These are phyloP conservation scores for Leucoptera coffeella DNA, from an alignment of 2,888 invertebrate genomes.

Conservation along the genomic window DNA sequence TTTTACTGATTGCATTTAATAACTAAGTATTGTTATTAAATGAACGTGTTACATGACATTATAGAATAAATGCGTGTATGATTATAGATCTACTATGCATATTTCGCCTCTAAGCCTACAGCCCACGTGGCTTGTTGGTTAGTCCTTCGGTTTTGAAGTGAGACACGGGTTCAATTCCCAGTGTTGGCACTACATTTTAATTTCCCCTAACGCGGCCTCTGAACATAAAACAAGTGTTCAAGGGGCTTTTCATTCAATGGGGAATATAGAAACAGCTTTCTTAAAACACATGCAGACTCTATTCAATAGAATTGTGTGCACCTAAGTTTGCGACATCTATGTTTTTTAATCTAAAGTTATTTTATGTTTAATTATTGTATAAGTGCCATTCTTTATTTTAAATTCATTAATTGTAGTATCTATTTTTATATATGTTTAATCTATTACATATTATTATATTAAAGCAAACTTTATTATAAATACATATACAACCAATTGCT, in stretches of 20 bases:
- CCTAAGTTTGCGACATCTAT: slow-evolving; percentile 22
- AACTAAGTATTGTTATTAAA: too few species aligned
- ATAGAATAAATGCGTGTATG: too few species aligned
- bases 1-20: too few species aligned
- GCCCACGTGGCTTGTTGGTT: background rate
- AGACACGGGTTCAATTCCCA: slow-evolving; percentile 3
- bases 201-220: slow-evolving; percentile 12
- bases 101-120: background rate
- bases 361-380: background rate
- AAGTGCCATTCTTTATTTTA: background rate
- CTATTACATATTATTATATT: too few species aligned
- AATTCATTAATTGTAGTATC: too few species aligned
- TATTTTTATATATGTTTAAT: too few species aligned
- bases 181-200: background rate
- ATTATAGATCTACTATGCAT: too few species aligned
- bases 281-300: slow-evolving; percentile 7
- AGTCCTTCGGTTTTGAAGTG: slow-evolving; percentile 5
- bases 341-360: background rate
- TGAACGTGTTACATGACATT: too few species aligned
- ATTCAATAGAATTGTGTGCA: slow-evolving; percentile 14
- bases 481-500: too few species aligned
- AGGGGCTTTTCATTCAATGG: slow-evolving; percentile 7
- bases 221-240: slow-evolving; percentile 5
- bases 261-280: too few species aligned
- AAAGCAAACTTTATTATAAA: too few species aligned